phyloP scores from a whole-genome alignment of 2,113 vertebrate genomes.

The Diglossa brunneiventris region DNA sequence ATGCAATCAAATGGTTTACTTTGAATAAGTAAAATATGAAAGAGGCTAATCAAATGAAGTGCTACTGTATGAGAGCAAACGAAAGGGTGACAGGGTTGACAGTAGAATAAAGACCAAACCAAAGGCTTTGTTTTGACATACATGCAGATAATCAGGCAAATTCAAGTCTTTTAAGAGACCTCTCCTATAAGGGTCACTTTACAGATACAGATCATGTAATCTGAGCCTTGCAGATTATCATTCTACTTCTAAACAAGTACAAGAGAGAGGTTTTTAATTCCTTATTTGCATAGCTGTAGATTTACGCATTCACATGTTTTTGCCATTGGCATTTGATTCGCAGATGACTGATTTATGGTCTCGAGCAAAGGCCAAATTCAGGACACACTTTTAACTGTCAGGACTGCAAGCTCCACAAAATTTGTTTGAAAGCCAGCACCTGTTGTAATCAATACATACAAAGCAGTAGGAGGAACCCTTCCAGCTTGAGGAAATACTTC shows the following conservation, averaged over 20 bases:
- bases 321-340: not conserved
- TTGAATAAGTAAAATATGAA: not conserved
- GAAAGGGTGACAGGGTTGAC: not conserved
- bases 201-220: constrained; percentile 64
- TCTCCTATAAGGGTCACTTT: constrained; percentile 43
- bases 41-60: constrained; percentile 21
- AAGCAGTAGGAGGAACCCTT: not conserved
- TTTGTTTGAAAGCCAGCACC: not conserved
- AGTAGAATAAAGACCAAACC: not conserved
- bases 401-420: not conserved
- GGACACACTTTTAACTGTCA: not conserved
- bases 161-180: not conserved
- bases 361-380: not conserved
- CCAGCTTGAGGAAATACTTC: not conserved
- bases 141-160: not conserved
- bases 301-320: not conserved
- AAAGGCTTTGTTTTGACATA: constrained; percentile 11
- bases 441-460: not conserved
- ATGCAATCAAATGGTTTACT: constrained; percentile 6
- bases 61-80: not conserved
- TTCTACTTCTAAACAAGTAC: constrained; percentile 41
- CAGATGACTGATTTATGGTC: constrained; percentile 2
- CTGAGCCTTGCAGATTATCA: constrained; percentile 57
- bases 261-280: constrained; percentile 28
- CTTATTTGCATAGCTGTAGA: constrained; percentile 16